A percentile compares a stretch with the other conserved stretches of the same genome.
Conservation (phyloP, 2,888 invertebrate species). For the Conus canariensis region DNA sequence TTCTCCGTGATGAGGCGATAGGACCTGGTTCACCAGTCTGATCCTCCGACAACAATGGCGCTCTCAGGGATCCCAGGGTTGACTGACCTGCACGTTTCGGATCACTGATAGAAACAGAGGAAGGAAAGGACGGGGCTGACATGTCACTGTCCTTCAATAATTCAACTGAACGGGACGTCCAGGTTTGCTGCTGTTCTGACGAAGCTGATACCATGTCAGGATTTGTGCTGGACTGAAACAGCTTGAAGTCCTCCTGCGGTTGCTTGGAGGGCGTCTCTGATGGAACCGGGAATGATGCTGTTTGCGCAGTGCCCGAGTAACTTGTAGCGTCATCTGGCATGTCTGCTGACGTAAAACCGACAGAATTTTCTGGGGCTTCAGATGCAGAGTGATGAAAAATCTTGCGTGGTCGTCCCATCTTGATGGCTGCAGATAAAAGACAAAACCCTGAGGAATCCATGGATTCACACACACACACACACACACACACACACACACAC, state of each 20-base stretch:
- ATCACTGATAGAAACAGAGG: neutral
- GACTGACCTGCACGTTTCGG: neutral
- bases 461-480: no score
- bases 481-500: no score
- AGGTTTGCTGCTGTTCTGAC: neutral
- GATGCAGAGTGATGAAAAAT: neutral
- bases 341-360: neutral
- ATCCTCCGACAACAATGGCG: neutral
- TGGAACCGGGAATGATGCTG: neutral
- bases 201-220: neutral
- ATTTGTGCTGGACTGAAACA: neutral
- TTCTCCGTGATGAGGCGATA: neutral
- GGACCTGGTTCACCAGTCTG: neutral
- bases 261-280: neutral
- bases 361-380: neutral
- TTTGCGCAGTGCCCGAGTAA: neutral
- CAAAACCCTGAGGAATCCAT: neutral
- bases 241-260: neutral
- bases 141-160: neutral
- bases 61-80: neutral
- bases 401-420: conserved; percentile 67
- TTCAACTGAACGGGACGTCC: neutral
- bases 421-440: conserved; percentile 61
- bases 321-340: neutral
- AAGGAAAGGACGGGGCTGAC: neutral